Evolutionary conservation across 2,797 vertebrate species (phyloP).

Genomic region (Zonotrichia albicollis): DNA sequence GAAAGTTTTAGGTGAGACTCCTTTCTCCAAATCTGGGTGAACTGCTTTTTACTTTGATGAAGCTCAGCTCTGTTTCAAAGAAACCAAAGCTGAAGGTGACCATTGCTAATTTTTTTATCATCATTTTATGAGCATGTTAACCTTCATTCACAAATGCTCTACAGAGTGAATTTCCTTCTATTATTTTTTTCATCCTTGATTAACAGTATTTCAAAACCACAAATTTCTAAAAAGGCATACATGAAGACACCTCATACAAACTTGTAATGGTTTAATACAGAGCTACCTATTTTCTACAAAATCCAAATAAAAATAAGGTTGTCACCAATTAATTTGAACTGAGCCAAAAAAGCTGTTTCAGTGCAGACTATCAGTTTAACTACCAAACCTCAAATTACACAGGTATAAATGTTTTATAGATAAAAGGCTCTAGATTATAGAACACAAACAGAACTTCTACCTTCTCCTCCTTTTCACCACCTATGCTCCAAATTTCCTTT

Average conservation of each 20-base stretch:
- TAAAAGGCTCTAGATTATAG: not conserved
- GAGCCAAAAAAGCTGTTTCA: slow-evolving; percentile 7
- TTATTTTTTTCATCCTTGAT: not conserved
- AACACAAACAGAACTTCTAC: not conserved
- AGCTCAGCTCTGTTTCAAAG: not conserved
- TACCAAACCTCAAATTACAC: not conserved
- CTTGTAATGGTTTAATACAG: not conserved
- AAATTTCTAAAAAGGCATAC: not conserved
- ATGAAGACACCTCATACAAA: not conserved
- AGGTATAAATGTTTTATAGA: not conserved
- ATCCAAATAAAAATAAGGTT: not conserved
- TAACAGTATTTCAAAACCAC: not conserved
- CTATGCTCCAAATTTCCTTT: not conserved
- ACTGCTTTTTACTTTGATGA: not conserved
- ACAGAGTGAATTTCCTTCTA: not conserved
- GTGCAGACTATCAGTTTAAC: not conserved
- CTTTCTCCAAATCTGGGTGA: not conserved
- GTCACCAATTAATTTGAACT: not conserved
- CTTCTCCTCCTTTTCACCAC: not conserved
- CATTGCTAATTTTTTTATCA: not conserved
- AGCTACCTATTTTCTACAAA: not conserved
- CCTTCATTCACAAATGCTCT: not conserved
- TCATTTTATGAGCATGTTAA: not conserved
- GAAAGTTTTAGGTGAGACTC: not conserved
- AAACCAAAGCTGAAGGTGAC: slow-evolving; percentile 10